These are phyloP conservation scores for Paedocypris micromegethes DNA, from an alignment of 2,797 vertebrate species.

Conservation along the genomic window DNA sequence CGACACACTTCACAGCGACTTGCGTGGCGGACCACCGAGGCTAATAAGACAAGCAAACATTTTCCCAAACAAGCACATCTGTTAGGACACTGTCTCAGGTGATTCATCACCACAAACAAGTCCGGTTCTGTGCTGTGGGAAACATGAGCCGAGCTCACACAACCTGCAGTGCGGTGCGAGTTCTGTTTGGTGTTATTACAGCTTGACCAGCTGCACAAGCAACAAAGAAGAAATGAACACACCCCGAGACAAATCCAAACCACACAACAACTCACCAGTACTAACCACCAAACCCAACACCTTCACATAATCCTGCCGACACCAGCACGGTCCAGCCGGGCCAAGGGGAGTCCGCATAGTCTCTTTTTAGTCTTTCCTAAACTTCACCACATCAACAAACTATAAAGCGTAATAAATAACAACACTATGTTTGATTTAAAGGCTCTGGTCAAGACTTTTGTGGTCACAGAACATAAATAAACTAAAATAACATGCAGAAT, in stretches of 20 bases:
- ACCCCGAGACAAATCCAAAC: slow-evolving; percentile 31
- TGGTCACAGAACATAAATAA: no score
- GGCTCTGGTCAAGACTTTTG: no score
- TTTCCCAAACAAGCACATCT: slow-evolving; percentile 47
- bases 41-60: slow-evolving; percentile 53
- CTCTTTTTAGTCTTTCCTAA: no score
- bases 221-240: slow-evolving; percentile 69
- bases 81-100: slow-evolving; percentile 47
- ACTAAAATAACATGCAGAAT: no score
- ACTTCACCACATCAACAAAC: background rate
- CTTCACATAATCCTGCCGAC: slow-evolving; percentile 5
- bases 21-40: slow-evolving; percentile 39
- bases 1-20: slow-evolving; percentile 19
- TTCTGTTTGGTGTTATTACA: slow-evolving; percentile 79
- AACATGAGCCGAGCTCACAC: slow-evolving; percentile 66
- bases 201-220: slow-evolving; percentile 79
- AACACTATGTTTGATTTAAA: no score
- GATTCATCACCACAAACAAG: slow-evolving; percentile 57
- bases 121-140: slow-evolving; percentile 57
- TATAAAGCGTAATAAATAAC: background rate
- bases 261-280: slow-evolving; percentile 8
- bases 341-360: no score
- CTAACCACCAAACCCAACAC: slow-evolving; percentile 15
- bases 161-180: slow-evolving; percentile 73
- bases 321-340: background rate